Evolutionary conservation across 2,113 vertebrate genomes (phyloP).

Genomic region (Furnarius figulus): DNA sequence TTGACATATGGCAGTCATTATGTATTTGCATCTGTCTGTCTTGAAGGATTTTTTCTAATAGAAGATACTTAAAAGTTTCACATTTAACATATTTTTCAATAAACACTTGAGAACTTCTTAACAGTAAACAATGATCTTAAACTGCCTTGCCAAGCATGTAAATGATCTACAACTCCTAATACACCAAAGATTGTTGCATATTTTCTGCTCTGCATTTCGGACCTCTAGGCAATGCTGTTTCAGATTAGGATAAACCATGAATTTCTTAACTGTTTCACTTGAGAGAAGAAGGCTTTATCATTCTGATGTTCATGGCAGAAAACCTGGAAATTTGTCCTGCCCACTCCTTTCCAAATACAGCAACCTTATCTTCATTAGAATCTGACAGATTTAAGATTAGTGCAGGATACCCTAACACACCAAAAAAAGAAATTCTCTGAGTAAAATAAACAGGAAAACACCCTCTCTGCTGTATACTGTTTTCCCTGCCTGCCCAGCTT

Average conservation of each 20-base stretch:
- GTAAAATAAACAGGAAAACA: background rate
- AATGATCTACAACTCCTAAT: conserved; percentile 49
- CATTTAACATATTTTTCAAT: conserved; percentile 70
- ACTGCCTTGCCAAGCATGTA: conserved; percentile 57
- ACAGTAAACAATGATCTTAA: conserved; percentile 64
- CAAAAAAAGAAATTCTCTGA: background rate
- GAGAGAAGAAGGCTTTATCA: conserved; percentile 53
- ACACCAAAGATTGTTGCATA: conserved; percentile 24
- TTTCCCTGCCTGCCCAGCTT: background rate
- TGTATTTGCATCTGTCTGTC: conserved; percentile 70
- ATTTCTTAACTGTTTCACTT: conserved; percentile 61
- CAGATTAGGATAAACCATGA: conserved; percentile 63
- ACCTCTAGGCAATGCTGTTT: conserved; percentile 69
- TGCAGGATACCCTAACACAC: background rate
- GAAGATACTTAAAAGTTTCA: conserved; percentile 58
- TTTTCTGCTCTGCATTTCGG: conserved; percentile 59
- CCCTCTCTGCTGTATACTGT: background rate
- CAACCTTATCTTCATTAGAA: background rate
- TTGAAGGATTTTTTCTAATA: conserved; percentile 64
- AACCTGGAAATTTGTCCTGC: conserved; percentile 52
- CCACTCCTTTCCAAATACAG: conserved; percentile 26
- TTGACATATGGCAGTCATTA: conserved; percentile 80
- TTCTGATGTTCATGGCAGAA: conserved; percentile 52
- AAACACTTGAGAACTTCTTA: conserved; percentile 67
- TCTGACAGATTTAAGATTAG: conserved; percentile 38